phyloP scores from a whole-genome alignment of 1,140 invertebrate genomes.

The Cotesia typhae region DNA sequence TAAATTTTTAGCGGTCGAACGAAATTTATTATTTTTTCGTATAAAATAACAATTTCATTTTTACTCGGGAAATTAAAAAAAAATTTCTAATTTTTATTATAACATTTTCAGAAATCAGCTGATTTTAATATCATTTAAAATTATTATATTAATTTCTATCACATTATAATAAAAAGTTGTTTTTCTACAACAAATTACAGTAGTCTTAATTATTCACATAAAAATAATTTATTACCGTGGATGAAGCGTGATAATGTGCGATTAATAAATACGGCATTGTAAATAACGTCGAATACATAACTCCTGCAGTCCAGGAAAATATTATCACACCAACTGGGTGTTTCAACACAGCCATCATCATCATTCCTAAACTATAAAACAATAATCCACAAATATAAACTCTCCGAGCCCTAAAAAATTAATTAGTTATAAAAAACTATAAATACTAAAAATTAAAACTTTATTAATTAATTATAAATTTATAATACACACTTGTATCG shows the following conservation, averaged over 20 bases:
- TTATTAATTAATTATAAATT: background rate
- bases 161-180: background rate
- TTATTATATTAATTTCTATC: too few relatives aligned
- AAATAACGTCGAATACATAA: constrained; percentile 97
- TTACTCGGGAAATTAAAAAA: too few relatives aligned
- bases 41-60: too few relatives aligned
- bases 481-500: constrained; percentile 73
- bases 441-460: background rate
- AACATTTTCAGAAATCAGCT: too few relatives aligned
- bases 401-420: constrained; percentile 76
- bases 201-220: background rate
- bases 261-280: constrained; percentile 96
- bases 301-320: constrained; percentile 90
- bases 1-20: too few relatives aligned
- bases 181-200: background rate
- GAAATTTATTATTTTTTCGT: too few relatives aligned
- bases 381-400: constrained; percentile 93
- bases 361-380: constrained; percentile 89
- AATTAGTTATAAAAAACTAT: constrained; percentile 8
- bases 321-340: constrained; percentile 83
- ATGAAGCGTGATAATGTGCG: constrained; percentile 90
- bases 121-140: too few relatives aligned
- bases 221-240: constrained; percentile 72
- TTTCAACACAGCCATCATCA: constrained; percentile 82
- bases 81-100: too few relatives aligned